Base-by-base conservation (phyloP, 1,140 invertebrate genomes). In the Spodoptera litura region DNA sequence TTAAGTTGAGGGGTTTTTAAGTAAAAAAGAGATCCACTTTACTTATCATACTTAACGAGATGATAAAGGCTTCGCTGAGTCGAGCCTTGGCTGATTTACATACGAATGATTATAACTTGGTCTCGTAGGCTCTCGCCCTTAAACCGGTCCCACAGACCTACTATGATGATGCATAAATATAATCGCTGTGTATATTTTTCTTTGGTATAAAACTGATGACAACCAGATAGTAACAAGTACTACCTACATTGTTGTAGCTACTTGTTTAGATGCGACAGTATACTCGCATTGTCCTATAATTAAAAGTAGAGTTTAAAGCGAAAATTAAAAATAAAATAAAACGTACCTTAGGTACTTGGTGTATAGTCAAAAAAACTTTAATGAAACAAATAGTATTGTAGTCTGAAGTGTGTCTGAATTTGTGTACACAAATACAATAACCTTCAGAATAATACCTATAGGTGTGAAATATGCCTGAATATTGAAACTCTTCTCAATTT, bases 21-120 rank as follows among this genome's bases (percentile, higher is more conserved):
- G 59, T 52, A 64, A 81, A 83, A 82, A 83, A 87, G 79, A 82
- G 83, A 83, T 79, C 79, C 81, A 84, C 80, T 82, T 81, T 76
- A 81, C 82, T 86, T 87, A 85, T 89, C 81, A 81, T 85, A 82
- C 82, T 85, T 88, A 85, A 85, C 82, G 84, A 88, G 81, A 88
- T 80, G 85, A 89, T 87, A 86, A 88, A 86, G 83, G 80, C 82
- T 72, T 68, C 78, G 83, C 83, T 85, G 85, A 80, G 80, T 85
- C 64, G 83, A 85, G 83, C 62, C 84, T 84, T 82, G 83, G 85
- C 85, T 87, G 84, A 92, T 90, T 92, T 90, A 87, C 89, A 92
- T 92, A 89, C 88, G 82, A 91, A 92, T 90, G 88, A 85, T 92
- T 88, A 90, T 90, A 89, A 90, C 88, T 89, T 87, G 89, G 85